Conservation (phyloP, 1,140 invertebrate species). For the Drosophila gunungcola region DNA sequence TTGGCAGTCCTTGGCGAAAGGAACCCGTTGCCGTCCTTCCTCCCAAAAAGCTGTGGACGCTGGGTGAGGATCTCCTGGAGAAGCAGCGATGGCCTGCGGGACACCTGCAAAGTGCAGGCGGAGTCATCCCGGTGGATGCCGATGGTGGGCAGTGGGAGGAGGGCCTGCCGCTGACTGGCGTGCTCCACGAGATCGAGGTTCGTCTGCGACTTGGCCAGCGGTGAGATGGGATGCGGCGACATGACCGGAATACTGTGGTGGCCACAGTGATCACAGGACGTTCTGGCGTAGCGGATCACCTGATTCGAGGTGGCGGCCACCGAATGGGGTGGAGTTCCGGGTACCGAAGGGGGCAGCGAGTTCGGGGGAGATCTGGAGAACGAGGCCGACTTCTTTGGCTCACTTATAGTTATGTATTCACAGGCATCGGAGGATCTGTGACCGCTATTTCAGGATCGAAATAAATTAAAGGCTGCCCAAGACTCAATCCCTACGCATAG, state of each 20-base stretch:
- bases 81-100: conserved; percentile 76
- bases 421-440: conserved; percentile 54
- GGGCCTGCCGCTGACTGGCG: conserved; percentile 62
- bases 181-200: conserved; percentile 75
- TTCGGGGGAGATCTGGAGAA: conserved; percentile 56
- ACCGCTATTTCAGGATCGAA: conserved; percentile 38
- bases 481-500: not conserved
- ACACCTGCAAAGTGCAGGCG: conserved; percentile 74
- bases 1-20: conserved; percentile 45
- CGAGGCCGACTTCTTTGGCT: conserved; percentile 72
- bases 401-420: conserved; percentile 67
- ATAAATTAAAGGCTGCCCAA: not conserved
- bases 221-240: conserved; percentile 79
- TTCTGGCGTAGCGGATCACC: conserved; percentile 69
- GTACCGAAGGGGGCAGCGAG: conserved; percentile 16
- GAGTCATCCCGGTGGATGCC: conserved; percentile 60
- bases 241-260: conserved; percentile 77
- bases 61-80: conserved; percentile 83
- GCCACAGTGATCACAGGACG: conserved; percentile 76
- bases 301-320: conserved; percentile 47
- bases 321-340: conserved; percentile 18
- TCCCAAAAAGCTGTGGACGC: conserved; percentile 80
- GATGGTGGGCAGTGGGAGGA: conserved; percentile 55
- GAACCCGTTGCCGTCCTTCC: conserved; percentile 71
- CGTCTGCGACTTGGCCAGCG: conserved; percentile 76